Percentiles rank a stretch among this genome's conserved stretches.
These are phyloP conservation scores for Apostichopus californicus DNA, from an alignment of 35 echinoderm and acorn worm genomes.

Conservation along the genomic window DNA sequence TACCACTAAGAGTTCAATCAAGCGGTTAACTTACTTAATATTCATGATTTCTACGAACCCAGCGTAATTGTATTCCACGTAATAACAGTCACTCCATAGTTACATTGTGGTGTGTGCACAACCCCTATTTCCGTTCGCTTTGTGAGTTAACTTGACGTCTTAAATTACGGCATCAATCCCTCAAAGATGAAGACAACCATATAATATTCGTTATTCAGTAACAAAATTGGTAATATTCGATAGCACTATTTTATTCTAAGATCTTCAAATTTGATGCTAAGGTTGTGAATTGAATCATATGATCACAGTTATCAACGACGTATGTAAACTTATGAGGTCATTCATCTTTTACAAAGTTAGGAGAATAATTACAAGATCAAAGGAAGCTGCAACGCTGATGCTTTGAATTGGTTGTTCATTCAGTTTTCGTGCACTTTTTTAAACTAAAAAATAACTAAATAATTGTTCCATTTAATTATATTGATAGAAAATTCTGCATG, in stretches of 20 bases:
- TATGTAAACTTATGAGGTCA: conserved; percentile 47
- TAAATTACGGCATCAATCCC: no score
- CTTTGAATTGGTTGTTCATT: neutral
- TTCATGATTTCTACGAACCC: conserved; percentile 48
- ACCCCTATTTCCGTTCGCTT: neutral
- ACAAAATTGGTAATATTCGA: no score
- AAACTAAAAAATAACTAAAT: neutral
- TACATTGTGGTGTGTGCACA: conserved; percentile 6
- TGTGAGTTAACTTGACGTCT: no score
- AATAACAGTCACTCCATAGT: conserved; percentile 23
- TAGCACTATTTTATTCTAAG: no score
- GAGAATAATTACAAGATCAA: conserved; percentile 34
- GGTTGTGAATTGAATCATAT: conserved; percentile 49
- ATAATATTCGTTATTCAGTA: no score
- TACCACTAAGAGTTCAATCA: neutral
- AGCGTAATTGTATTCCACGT: conserved; percentile 29
- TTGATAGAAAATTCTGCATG: no score
- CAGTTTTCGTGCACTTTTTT: no score
- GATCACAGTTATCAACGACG: conserved; percentile 40
- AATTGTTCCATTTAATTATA: neutral
- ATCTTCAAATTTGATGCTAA: no score
- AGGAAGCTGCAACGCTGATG: neutral
- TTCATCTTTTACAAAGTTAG: conserved; percentile 31
- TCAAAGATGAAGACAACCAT: no score
- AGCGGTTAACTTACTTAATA: conserved; percentile 35